Base-by-base conservation (phyloP, 2,888 invertebrate genomes). In the Lottia gigantea region DNA sequence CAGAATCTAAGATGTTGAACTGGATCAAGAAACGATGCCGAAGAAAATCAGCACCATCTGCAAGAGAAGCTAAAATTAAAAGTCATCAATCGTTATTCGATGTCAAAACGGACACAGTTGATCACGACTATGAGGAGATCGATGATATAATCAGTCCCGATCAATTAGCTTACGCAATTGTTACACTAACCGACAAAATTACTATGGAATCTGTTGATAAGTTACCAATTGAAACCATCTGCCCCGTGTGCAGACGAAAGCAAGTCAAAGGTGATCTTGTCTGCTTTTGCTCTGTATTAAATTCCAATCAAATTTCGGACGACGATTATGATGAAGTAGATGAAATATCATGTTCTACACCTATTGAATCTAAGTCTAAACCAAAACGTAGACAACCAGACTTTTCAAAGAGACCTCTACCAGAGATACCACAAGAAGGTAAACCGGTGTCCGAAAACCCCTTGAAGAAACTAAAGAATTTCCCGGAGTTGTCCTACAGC, bases 21-120 rank as follows among this genome's bases (percentile, higher is more conserved):
- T 55, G 55, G 55, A 55, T 55, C 23, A 55, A 55, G 19, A 55
- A 55, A 55, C 55, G 55, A 55, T 55, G 55, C 55, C 55, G 55
- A 55, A 19, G 55, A 19, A 55, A 55, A 14, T 55, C 55, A 23
- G 55, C 55, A 14, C 55, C 55, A 23, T 55, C 55, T 23, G 55
- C 19, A 8, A 14, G 55, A 19, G 23, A 12, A 11, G 14, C 19
- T 23, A 19, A 23, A 23, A 19, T 19, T 19, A 19, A 23, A 55
- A 8, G 19, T 2, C 2, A 12, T 19, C 23, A 19, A 15, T 15
- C 55, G 23, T 14, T 23, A 23, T 55, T 19, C 15, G 19, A 55
- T 55, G 3, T 55, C 2, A 19, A 55, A 55, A 23, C 19, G 23
- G 55, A 55, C 14, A 23, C 23, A 8, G 23, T 23, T 23, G 19